A percentile compares a stretch with the other conserved stretches of the same genome.
These are phyloP conservation scores for Hephaestus fuliginosus DNA, from an alignment of 2,797 vertebrate genomes.

Conservation along the genomic window DNA sequence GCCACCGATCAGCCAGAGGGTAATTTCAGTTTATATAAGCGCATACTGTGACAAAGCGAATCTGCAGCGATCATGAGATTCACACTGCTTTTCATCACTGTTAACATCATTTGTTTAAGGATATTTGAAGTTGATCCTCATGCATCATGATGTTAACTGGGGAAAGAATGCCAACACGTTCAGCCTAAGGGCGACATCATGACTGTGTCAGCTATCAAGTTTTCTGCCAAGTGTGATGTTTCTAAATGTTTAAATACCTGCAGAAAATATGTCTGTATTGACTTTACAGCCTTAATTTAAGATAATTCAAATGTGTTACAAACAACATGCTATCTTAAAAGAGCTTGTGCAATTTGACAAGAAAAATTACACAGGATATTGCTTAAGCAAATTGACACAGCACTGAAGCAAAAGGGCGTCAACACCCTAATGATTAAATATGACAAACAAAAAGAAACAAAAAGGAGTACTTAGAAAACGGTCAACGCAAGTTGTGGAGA, in stretches of 20 bases:
- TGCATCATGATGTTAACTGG: slow-evolving; percentile 2
- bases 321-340: background rate
- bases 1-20: slow-evolving; percentile 2
- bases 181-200: background rate
- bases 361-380: background rate
- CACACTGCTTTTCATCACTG: background rate
- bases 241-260: slow-evolving; percentile 1
- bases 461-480: background rate
- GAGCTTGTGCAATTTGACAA: background rate
- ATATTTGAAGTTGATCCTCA: slow-evolving; percentile 21
- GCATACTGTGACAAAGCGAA: background rate
- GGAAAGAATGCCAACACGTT: slow-evolving; percentile 7
- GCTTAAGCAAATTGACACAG: background rate
- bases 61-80: slow-evolving; percentile 10
- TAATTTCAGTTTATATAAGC: background rate
- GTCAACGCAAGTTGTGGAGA: slow-evolving; percentile 15
- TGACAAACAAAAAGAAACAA: background rate
- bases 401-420: background rate
- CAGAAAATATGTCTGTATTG: background rate
- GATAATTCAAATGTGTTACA: background rate
- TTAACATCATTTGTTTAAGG: background rate
- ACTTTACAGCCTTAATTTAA: background rate
- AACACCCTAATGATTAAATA: background rate
- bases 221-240: background rate
- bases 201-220: background rate